These are phyloP conservation scores for Trichomalopsis sarcophagae DNA, from an alignment of 1,140 invertebrate genomes.

Conservation along the genomic window DNA sequence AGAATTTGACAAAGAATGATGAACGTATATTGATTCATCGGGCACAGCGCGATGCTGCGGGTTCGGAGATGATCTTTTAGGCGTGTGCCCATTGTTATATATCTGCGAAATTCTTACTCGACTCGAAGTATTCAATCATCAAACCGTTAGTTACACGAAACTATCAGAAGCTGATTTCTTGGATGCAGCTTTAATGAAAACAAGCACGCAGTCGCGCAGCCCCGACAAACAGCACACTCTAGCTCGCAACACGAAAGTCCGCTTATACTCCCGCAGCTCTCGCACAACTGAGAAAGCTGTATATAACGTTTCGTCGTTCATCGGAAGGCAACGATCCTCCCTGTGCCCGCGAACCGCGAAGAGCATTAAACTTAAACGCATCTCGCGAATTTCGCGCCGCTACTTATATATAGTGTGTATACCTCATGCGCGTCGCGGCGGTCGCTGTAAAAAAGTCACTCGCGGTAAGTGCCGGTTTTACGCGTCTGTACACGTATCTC, in stretches of 20 bases:
- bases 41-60: neutral
- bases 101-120: neutral
- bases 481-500: neutral
- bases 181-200: no score
- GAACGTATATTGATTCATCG: constrained; percentile 36
- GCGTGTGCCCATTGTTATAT: neutral
- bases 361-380: constrained; percentile 7
- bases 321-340: neutral
- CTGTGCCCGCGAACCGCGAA: neutral
- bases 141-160: no score
- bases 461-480: constrained; percentile 32
- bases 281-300: no score
- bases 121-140: neutral
- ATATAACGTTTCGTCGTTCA: no score
- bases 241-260: neutral
- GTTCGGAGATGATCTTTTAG: neutral
- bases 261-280: neutral
- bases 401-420: neutral
- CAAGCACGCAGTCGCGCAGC: no score
- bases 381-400: neutral
- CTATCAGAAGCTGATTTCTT: no score
- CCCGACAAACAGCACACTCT: no score
- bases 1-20: constrained; percentile 23
- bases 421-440: constrained; percentile 5
- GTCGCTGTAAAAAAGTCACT: constrained; percentile 26